Evolutionary conservation across 2,797 vertebrate genomes (phyloP), one percentile per base, ranked within the genome.

Genomic region (Simalia tracyae): DNA sequence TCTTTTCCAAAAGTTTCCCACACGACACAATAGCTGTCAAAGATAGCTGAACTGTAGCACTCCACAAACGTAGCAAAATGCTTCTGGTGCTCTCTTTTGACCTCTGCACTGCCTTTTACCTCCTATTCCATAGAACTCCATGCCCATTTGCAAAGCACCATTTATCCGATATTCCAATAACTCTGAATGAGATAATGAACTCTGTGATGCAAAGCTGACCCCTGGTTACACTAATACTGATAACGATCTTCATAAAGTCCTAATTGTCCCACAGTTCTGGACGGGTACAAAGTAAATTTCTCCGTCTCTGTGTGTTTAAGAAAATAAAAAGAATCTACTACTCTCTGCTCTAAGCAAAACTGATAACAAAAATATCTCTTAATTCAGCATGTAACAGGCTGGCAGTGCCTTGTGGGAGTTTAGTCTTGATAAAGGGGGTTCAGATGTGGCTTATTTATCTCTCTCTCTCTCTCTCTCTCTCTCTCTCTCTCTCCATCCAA

Each of bases 11-110:
- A 81, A 57, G 17, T 54, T 17, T 91, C 66, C 85, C 31, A 26
- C 17, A 14, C 50, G 36, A 64, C 87, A 63, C 46, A n/a, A 46
- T 61, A 24, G 28, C 84, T 91, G 86, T 87, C 84, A 64, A 86
- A 89, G 57, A 31, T 86, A 89, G 86, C 88, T 91, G 86, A 76
- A 91, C 42, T 63, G 31, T 15, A 84, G 8, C 22, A 95, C 84
- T 92, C 89, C n/a, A 28, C 92, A 42, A 5, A 85, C 81, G 50
- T 90, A 84, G 87, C 64, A 88, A 89, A 94, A 17, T 22, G 88
- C 3, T 15, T 19, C 0, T 12, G 10, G 31, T 54, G 54, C 88
- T 57, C 12, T 26, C 31, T 42, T 81, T 90, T 8, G 72, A 84
- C 89, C 76, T 88, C 89, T 85, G 86, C 26, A 42, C 85, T 61